phyloP scores from a whole-genome alignment of 2,113 vertebrate species.

The Phalacrocorax pelagicus region DNA sequence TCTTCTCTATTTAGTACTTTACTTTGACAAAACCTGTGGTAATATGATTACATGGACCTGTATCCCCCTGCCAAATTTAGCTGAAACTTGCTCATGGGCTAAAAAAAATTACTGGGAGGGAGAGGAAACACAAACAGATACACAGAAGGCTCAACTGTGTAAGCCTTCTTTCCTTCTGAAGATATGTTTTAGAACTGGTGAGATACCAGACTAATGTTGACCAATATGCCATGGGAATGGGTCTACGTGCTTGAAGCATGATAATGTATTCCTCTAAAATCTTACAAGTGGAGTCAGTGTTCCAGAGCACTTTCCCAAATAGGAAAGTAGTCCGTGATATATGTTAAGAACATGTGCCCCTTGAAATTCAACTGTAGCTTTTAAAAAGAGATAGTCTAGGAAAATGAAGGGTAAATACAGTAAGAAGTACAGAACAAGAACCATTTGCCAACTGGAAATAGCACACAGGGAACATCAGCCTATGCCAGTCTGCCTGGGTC shows the following conservation, averaged over 20 bases:
- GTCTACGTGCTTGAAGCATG: background rate
- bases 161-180: background rate
- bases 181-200: background rate
- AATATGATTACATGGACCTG: background rate
- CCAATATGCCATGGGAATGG: background rate
- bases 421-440: background rate
- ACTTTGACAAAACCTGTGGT: background rate
- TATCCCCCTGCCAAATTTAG: background rate
- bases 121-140: background rate
- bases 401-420: background rate
- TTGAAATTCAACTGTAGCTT: slow-evolving; percentile 13
- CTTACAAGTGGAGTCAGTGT: slow-evolving; percentile 2
- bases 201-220: background rate
- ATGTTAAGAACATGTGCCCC: background rate
- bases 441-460: slow-evolving; percentile 39
- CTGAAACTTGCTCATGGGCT: background rate
- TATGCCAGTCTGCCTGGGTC: background rate
- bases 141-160: background rate
- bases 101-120: background rate
- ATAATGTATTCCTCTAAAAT: background rate
- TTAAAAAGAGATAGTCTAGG: background rate
- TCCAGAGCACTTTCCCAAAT: slow-evolving; percentile 42
- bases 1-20: background rate
- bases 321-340: background rate
- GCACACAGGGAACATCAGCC: background rate